Conservation (phyloP, 1,140 invertebrate species). For the Pinna nobilis region DNA sequence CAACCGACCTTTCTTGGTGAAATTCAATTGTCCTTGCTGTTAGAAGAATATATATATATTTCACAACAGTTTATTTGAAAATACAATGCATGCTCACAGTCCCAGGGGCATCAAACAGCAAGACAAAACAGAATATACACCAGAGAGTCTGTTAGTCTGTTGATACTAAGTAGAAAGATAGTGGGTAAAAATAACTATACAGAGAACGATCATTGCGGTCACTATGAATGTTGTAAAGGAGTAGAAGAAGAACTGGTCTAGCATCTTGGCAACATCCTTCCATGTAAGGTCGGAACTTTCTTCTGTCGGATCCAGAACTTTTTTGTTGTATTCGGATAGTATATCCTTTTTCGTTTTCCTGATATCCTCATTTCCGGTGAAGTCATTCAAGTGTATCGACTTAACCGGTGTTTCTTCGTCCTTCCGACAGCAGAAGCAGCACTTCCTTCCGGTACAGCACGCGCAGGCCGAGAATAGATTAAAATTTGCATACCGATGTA, state of each 20-base stretch:
- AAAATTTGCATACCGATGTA: constrained; percentile 4
- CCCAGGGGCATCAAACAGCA: too few relatives aligned
- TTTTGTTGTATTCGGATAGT: background rate
- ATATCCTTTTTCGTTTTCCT: background rate
- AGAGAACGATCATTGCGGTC: too few relatives aligned
- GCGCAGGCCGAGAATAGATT: background rate
- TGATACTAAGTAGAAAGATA: too few relatives aligned
- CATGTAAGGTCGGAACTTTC: constrained; percentile 3
- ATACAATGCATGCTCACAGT: too few relatives aligned
- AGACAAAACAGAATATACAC: too few relatives aligned
- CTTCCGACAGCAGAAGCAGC: constrained; percentile 5
- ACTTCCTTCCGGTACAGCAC: constrained; percentile 8
- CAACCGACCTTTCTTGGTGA: too few relatives aligned
- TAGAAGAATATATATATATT: too few relatives aligned
- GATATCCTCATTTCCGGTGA: background rate
- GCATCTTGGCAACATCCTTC: constrained; percentile 6
- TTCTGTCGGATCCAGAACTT: background rate
- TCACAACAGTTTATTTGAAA: too few relatives aligned
- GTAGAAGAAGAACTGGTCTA: constrained; percentile 30
- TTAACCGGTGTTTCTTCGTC: background rate
- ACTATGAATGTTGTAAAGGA: too few relatives aligned
- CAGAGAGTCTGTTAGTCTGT: too few relatives aligned
- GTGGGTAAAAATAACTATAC: too few relatives aligned
- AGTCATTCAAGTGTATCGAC: background rate
- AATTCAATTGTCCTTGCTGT: too few relatives aligned